Conservation (phyloP, 1,140 invertebrate genomes). For the Sminthurides bifidus region DNA sequence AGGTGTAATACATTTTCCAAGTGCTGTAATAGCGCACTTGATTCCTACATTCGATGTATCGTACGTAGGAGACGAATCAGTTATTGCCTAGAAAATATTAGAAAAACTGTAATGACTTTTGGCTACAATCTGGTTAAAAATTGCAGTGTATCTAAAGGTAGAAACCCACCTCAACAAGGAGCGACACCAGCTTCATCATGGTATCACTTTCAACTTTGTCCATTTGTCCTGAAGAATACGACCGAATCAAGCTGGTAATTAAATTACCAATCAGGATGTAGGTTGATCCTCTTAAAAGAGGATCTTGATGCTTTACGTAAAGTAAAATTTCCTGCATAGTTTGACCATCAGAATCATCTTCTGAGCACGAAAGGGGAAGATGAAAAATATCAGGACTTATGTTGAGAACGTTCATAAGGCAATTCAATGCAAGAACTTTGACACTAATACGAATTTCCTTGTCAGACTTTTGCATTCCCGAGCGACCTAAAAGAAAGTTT, state of each 20-base stretch:
- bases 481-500: slow-evolving; percentile 28
- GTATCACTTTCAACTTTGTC: not conserved
- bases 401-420: slow-evolving; percentile 53
- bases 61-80: not conserved
- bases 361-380: slow-evolving; percentile 40
- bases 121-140: too few species aligned
- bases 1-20: slow-evolving; percentile 13
- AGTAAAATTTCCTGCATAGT: slow-evolving; percentile 20
- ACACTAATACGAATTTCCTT: slow-evolving; percentile 64
- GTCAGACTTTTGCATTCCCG: slow-evolving; percentile 50
- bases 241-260: too few species aligned
- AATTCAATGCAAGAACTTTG: slow-evolving; percentile 65
- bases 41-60: slow-evolving; percentile 25
- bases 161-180: slow-evolving; percentile 4
- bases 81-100: not conserved
- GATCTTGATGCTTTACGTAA: slow-evolving; percentile 52
- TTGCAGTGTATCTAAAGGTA: not conserved
- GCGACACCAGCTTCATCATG: not conserved
- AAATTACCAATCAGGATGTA: slow-evolving; percentile 54
- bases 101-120: not conserved
- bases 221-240: too few species aligned
- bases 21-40: slow-evolving; percentile 18
- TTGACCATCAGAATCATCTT: not conserved
- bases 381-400: slow-evolving; percentile 58
- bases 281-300: slow-evolving; percentile 63